Percentiles rank a stretch among this genome's conserved stretches.
Conservation (phyloP, 2,113 vertebrate genomes). For the Heterotilapia buettikoferi region DNA sequence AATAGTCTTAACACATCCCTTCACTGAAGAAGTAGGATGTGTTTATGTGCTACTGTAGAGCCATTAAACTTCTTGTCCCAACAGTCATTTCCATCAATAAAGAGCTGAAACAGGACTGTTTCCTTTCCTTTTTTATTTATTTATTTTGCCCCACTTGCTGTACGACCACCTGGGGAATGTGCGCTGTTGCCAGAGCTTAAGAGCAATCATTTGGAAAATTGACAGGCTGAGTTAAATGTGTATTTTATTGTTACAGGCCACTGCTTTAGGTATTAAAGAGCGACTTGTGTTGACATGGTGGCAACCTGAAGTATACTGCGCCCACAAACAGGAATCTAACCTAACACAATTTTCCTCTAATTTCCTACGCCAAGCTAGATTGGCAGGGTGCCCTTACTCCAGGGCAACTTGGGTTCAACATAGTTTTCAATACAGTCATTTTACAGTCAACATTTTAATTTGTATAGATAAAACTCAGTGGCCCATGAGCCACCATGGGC, state of each 20-base stretch:
- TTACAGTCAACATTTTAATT: not conserved
- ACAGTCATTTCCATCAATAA: constrained; percentile 28
- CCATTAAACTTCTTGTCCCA: constrained; percentile 4
- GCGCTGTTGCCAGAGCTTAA: not conserved
- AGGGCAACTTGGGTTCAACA: not conserved
- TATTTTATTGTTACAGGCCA: not conserved
- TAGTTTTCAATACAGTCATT: not conserved
- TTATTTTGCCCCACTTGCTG: not conserved
- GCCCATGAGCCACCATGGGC: not conserved
- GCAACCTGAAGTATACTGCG: not conserved
- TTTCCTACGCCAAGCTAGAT: not conserved
- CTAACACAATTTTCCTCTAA: not conserved
- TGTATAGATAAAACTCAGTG: not conserved
- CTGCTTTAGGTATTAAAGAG: not conserved
- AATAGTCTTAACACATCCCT: not conserved
- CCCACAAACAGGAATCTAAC: not conserved
- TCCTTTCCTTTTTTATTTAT: not conserved
- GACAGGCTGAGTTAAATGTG: not conserved
- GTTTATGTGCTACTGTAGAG: not conserved
- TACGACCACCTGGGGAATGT: not conserved
- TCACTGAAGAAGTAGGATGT: not conserved
- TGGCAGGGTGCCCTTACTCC: not conserved
- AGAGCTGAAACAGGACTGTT: not conserved
- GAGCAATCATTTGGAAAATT: not conserved
- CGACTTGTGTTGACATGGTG: not conserved